These are phyloP conservation scores for Philereme vetulata DNA, from an alignment of 2,888 invertebrate genomes.

Conservation along the genomic window DNA sequence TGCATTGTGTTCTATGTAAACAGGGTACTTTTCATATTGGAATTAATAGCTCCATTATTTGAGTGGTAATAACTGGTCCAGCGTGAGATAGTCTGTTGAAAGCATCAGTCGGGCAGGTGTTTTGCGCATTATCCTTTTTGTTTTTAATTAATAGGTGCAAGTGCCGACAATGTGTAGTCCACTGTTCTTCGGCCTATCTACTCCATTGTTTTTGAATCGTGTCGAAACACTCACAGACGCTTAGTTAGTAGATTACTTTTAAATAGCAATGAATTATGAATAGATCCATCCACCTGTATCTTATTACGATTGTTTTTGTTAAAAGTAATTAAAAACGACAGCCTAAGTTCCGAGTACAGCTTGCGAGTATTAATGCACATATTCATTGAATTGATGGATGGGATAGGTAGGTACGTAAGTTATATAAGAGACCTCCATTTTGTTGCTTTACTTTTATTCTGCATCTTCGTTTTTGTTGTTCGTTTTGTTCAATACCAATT, in stretches of 20 bases:
- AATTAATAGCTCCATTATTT: slow-evolving; percentile 43
- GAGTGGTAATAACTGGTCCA: slow-evolving; percentile 30
- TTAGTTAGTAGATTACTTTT: slow-evolving; percentile 45
- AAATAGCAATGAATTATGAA: slow-evolving; percentile 48
- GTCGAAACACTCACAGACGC: slow-evolving; percentile 51
- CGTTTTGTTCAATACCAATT: too few relatives aligned
- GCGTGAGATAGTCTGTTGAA: slow-evolving; percentile 46
- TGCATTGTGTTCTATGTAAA: slow-evolving; percentile 31
- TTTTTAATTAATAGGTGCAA: slow-evolving; percentile 58
- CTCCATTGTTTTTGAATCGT: slow-evolving; percentile 57
- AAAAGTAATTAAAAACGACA: slow-evolving; percentile 18
- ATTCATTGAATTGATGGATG: too few relatives aligned
- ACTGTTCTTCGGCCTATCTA: slow-evolving; percentile 56
- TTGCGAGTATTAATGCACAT: too few relatives aligned
- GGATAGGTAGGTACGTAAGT: too few relatives aligned
- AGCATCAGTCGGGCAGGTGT: slow-evolving; percentile 34
- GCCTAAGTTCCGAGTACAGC: not conserved
- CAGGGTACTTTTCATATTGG: slow-evolving; percentile 25
- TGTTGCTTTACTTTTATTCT: too few relatives aligned
- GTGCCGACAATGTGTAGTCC: slow-evolving; percentile 44
- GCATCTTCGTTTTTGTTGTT: too few relatives aligned
- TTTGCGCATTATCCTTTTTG: slow-evolving; percentile 47
- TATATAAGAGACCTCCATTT: too few relatives aligned
- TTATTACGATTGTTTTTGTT: slow-evolving; percentile 12
- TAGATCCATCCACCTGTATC: slow-evolving; percentile 17